phyloP scores from a whole-genome alignment of 2,888 invertebrate species.

The Auanema freiburgensis region DNA sequence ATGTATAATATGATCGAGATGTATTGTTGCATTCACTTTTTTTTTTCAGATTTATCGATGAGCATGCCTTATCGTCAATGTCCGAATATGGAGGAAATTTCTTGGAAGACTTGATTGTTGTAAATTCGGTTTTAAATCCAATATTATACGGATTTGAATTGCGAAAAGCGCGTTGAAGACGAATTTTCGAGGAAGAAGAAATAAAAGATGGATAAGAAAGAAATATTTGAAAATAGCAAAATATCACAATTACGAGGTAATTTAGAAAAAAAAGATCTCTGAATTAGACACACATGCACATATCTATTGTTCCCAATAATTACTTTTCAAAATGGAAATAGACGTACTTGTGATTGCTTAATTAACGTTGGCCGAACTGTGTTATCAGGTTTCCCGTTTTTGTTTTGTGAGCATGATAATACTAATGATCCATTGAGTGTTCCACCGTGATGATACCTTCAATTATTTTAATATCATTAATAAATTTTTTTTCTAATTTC shows the following conservation, averaged over 20 bases:
- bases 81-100: conserved; percentile 40
- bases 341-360: neutral
- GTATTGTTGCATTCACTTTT: neutral
- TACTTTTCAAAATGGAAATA: neutral
- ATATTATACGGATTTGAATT: conserved; percentile 42
- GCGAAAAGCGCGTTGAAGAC: conserved; percentile 4
- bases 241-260: neutral
- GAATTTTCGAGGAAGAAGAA: no score
- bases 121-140: conserved; percentile 57
- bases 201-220: neutral
- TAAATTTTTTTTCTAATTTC: no score
- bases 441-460: no score
- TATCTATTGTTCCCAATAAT: neutral
- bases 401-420: no score
- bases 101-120: conserved; percentile 54
- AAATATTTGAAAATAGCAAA: neutral
- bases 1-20: no score
- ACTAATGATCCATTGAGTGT: no score
- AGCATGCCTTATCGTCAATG: conserved; percentile 28
- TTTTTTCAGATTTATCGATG: conserved; percentile 32
- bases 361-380: neutral
- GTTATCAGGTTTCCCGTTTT: neutral
- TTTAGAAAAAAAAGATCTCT: neutral
- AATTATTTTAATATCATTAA: no score
- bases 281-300: neutral